Evolutionary conservation across 2,797 vertebrate genomes (phyloP).

Genomic region (Lepilemur septentrionalis): DNA sequence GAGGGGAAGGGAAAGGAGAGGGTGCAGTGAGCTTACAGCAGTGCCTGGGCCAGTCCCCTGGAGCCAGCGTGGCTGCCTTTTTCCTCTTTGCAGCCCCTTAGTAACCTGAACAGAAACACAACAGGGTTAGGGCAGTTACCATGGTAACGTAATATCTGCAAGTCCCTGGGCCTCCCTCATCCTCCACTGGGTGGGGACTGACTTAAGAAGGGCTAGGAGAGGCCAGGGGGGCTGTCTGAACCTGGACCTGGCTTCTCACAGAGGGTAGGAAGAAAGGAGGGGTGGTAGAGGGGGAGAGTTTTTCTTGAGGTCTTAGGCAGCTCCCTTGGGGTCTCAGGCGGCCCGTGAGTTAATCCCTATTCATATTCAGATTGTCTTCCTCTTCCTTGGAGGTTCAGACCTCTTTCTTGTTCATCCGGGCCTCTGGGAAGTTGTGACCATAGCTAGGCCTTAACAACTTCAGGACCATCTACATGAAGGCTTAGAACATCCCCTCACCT

Average conservation of each 20-base stretch:
- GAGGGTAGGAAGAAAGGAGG: neutral
- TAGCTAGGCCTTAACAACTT: neutral
- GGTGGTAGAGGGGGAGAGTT: fast-evolving
- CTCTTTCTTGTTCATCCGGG: neutral
- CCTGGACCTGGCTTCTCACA: neutral
- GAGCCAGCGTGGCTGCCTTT: neutral
- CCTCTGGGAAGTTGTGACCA: neutral
- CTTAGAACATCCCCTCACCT: neutral
- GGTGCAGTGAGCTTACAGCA: fast-evolving
- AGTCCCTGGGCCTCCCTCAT: neutral
- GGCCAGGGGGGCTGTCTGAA: neutral
- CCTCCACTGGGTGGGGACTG: neutral
- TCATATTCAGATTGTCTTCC: neutral
- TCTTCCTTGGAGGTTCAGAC: neutral
- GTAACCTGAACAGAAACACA: neutral
- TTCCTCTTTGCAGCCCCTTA: neutral
- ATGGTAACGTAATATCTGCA: neutral
- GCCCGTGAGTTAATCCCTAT: neutral
- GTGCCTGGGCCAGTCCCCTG: neutral
- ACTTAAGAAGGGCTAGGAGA: neutral
- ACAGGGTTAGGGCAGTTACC: neutral
- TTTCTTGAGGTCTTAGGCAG: neutral
- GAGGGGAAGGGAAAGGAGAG: neutral
- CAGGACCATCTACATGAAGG: fast-evolving
- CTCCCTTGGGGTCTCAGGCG: too few relatives aligned